phyloP scores from a whole-genome alignment of 2,888 invertebrate species.

The Sphaeridia pumilis region DNA sequence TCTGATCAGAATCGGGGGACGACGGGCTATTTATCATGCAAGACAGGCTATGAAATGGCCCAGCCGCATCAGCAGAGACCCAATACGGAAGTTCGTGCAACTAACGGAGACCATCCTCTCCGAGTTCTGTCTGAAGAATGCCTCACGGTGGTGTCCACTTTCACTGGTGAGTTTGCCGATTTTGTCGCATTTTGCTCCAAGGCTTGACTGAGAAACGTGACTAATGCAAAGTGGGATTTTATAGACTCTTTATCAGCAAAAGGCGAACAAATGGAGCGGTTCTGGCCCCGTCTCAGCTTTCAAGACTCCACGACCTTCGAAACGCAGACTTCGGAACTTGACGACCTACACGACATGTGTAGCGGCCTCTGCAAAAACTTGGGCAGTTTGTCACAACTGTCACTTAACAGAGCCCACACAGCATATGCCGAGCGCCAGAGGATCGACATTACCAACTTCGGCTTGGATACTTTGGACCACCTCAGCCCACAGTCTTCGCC shows the following conservation, averaged over 20 bases:
- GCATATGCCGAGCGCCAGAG: neutral
- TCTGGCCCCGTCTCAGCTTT: constrained; percentile 31
- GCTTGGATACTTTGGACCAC: too few species aligned
- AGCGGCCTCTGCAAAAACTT: constrained; percentile 28
- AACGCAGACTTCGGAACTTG: neutral
- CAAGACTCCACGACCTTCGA: neutral
- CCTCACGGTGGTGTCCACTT: constrained; percentile 78
- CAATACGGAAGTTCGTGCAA: constrained; percentile 18
- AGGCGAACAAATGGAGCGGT: constrained; percentile 33
- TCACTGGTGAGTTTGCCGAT: constrained; percentile 55
- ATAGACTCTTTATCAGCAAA: constrained; percentile 29
- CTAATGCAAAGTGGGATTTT: too few species aligned
- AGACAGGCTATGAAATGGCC: constrained; percentile 21
- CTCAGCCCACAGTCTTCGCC: neutral
- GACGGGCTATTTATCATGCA: constrained; percentile 23
- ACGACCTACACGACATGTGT: constrained; percentile 22
- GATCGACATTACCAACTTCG: too few species aligned
- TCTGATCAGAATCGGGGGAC: constrained; percentile 55
- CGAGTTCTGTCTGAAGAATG: constrained; percentile 83
- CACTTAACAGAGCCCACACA: constrained; percentile 7
- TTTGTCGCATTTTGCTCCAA: too few species aligned
- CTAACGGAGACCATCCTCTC: constrained; percentile 59
- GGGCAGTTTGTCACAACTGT: constrained; percentile 28
- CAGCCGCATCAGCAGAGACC: neutral
- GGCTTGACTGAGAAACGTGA: too few species aligned